Evolutionary conservation across 2,888 invertebrate genomes (phyloP).

Genomic region (Halocaridina rubra): DNA sequence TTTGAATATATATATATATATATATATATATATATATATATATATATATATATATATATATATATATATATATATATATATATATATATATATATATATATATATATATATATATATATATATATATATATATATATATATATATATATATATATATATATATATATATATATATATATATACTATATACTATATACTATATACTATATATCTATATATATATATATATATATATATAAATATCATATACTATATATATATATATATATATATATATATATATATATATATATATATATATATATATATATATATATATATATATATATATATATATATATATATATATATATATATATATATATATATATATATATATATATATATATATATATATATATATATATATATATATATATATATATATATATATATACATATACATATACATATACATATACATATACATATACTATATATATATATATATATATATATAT

Average conservation of each 20-base stretch:
- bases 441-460: neutral
- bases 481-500: conserved; percentile 14
- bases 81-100: neutral
- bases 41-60: neutral
- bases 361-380: neutral
- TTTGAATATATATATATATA: neutral
- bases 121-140: neutral
- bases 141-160: neutral
- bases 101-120: conserved; percentile 1
- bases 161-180: neutral
- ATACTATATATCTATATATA: neutral
- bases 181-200: too few species aligned
- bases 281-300: neutral
- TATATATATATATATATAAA: neutral
- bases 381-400: neutral
- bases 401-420: neutral
- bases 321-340: neutral
- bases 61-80: neutral
- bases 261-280: neutral
- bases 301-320: neutral
- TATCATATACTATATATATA: neutral
- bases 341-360: neutral
- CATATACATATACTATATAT: conserved; percentile 2
- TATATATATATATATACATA: neutral
- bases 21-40: neutral